Percentiles rank a stretch among this genome's conserved stretches.
phyloP scores from a whole-genome alignment of 2,113 vertebrate species.

The human (Homo sapiens) region GRCh38 chr21:46255501-46256000 shows the following conservation, averaged over 20 bases:
- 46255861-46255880: not conserved
- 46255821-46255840: too few species aligned
- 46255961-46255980: not conserved
- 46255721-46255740: too few species aligned
- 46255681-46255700: not conserved
- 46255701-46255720: not conserved
- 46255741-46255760: too few species aligned
- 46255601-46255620: not conserved
- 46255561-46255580: not conserved
- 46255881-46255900: not conserved
- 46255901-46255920: not conserved
- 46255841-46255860: not conserved
- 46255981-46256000: not conserved
- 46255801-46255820: too few species aligned
- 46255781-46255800: too few species aligned
- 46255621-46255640: not conserved
- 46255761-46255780: too few species aligned
- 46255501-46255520: not conserved
- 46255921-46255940: not conserved
- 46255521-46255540: not conserved
- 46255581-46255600: not conserved
- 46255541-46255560: not conserved
- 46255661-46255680: not conserved
- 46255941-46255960: too few species aligned
- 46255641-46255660: not conserved